Evolutionary conservation across 1,140 invertebrate genomes (phyloP), one percentile per base, ranked within the genome.

Genomic region (Campoletis sonorensis): DNA sequence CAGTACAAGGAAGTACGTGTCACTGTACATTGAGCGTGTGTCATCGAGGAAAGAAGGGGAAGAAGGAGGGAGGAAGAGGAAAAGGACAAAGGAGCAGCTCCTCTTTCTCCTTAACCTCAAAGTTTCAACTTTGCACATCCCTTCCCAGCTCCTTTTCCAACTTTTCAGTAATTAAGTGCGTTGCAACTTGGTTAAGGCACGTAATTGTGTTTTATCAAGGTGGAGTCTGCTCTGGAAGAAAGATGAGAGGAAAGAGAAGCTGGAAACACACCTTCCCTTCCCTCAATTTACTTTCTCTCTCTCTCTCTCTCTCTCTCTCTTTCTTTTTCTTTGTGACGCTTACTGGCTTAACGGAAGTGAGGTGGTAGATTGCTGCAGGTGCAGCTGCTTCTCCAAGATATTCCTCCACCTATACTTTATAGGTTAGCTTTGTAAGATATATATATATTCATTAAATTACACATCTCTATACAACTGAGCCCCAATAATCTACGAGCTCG

Each of bases 171-270:
- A 89, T 88, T 87, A 87, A 87, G 86, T 86, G 83, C 87, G 85
- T 85, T 82, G 81, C 86, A 88, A 87, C 85, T 87, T 84, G 81
- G 82, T 85, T 87, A 81, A 86, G 82, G 79, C 80, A 82, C 68
- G 84, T 89, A 89, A 89, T 88, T 88, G 83, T 83, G 82, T 87
- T 88, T 88, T 87, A 85, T 84, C 86, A 86, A 77, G 73, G 79
- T 18, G 67, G 8, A 45, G 61, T 16, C 11, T 64, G 21, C 2
- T n/a, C n/a, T 11, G 10, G 54, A 37, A 27, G 15, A 16, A 61
- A 61, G 49, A 26, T 18, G 51, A 37, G 30, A 10, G 54, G 27
- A 26, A 10, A 37, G 51, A 61, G 73, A 77, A 77, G 51, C 54
- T n/a, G 1, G 72, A 49, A 75, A 26, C 26, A 37, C 23, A 18